Base-by-base conservation (phyloP, 1,140 invertebrate genomes). In the Tribolium madens region DNA sequence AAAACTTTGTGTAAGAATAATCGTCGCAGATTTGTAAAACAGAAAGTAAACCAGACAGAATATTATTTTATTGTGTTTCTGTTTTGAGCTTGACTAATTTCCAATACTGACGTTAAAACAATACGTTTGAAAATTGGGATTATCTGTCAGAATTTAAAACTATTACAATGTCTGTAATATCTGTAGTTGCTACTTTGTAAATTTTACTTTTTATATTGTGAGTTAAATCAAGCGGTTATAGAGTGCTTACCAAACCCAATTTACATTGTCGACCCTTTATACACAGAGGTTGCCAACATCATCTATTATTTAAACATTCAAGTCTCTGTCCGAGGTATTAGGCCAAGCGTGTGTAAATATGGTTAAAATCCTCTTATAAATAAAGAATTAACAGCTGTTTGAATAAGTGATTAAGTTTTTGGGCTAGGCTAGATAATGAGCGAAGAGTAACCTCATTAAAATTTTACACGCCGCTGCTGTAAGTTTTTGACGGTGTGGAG, bases 361-460 rank as follows among this genome's bases (percentile, higher is more conserved):
- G 57, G 57, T 64, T 64, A 33, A 64, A 64, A 64, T 64, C 57
- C 57, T 13, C 26, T 64, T 64, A 64, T 64, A 33, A 64, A 64
- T 64, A 64, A 64, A 64, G 57, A 64, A 31, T 64, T 33, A 64
- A 64, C 57, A 64, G 26, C 15, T 17, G 52, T 57, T 57, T 57
- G 52, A 64, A 64, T 64, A 64, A 64, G 57, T 64, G 12, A 33
- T 64, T 64, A 64, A 33, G 57, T 64, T 57, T 57, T 26, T 57
- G 52, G 52, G 52, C 57, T 64, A 33, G 57, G 10, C 26, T 64
- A 57, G 52, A 64, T 64, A 64, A 64, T 64, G 57, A 64, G 57
- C 10, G 12, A 33, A 64, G 57, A 33, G 57, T 31, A 33, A 12
- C 4, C 10, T 64, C 21, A 26, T 64, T 64, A 33, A 31, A 64